Evolutionary conservation across 2,797 vertebrate genomes (phyloP).

Genomic region (Parambassis ranga): DNA sequence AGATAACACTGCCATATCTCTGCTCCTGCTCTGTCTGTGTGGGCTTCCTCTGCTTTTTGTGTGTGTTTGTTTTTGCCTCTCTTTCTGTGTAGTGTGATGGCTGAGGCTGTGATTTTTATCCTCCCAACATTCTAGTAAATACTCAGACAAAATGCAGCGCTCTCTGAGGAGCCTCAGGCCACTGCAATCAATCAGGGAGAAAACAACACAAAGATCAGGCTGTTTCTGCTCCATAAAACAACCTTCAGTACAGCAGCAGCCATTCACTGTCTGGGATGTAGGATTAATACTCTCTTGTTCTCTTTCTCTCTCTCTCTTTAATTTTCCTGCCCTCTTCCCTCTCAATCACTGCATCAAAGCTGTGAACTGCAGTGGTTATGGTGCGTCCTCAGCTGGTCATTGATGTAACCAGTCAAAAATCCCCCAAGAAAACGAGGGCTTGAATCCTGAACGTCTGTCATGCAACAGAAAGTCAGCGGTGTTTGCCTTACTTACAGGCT

Average conservation of each 20-base stretch:
- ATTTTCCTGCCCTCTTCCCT: conserved; percentile 31
- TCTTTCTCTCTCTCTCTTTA: conserved; percentile 36
- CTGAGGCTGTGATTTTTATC: conserved; percentile 70
- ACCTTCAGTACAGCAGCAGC: conserved; percentile 69
- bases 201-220: conserved; percentile 73
- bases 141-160: conserved; percentile 65
- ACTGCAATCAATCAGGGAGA: conserved; percentile 74
- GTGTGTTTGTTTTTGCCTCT: conserved; percentile 47
- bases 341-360: conserved; percentile 53
- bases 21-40: conserved; percentile 34
- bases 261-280: conserved; percentile 53
- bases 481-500: conserved; percentile 66
- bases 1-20: too few relatives aligned
- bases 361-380: conserved; percentile 29
- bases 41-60: conserved; percentile 28
- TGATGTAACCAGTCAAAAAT: conserved; percentile 22
- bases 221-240: conserved; percentile 76
- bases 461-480: conserved; percentile 50
- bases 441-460: conserved; percentile 37
- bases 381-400: not conserved
- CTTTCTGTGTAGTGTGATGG: conserved; percentile 35
- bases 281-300: conserved; percentile 58
- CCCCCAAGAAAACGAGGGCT: conserved; percentile 25
- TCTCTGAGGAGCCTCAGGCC: conserved; percentile 66
- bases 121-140: conserved; percentile 74